phyloP scores from a whole-genome alignment of 1,140 invertebrate species.

The Rhizoglyphus robini region DNA sequence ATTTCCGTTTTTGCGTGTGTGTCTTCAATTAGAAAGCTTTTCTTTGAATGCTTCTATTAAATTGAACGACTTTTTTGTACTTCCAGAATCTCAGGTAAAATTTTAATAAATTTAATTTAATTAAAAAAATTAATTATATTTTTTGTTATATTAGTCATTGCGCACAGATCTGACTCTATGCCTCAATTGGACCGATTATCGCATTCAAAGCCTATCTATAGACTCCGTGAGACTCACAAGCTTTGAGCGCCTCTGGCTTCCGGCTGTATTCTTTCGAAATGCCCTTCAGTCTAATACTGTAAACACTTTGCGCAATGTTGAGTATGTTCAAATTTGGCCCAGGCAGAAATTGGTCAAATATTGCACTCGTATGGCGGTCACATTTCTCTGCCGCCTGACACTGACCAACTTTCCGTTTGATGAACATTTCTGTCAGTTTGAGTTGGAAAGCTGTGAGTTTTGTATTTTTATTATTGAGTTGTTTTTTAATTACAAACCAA shows the following conservation, averaged over 20 bases:
- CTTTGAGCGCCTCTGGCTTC: neutral
- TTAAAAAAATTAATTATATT: too few species aligned
- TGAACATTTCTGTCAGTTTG: conserved; percentile 26
- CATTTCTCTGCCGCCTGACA: conserved; percentile 25
- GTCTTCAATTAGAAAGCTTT: neutral
- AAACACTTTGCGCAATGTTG: neutral
- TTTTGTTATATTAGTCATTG: too few species aligned
- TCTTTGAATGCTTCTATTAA: neutral
- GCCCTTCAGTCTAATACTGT: neutral
- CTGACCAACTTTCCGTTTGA: conserved; percentile 28
- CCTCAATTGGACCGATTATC: conserved; percentile 10
- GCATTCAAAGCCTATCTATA: neutral
- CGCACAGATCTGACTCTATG: neutral
- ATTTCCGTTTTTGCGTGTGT: too few species aligned
- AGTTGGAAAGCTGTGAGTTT: conserved; percentile 26
- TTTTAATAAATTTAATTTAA: too few species aligned
- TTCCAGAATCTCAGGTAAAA: neutral
- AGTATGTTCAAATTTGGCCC: conserved; percentile 13
- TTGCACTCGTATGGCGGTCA: conserved; percentile 22
- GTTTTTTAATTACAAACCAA: neutral
- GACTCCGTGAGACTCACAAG: neutral
- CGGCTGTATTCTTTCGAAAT: conserved; percentile 13
- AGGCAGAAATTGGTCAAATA: conserved; percentile 28
- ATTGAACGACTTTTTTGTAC: neutral
- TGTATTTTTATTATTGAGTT: too few species aligned